Evolutionary conservation across 2,888 invertebrate species (phyloP).

Genomic region (Nomada hirtipes): DNA sequence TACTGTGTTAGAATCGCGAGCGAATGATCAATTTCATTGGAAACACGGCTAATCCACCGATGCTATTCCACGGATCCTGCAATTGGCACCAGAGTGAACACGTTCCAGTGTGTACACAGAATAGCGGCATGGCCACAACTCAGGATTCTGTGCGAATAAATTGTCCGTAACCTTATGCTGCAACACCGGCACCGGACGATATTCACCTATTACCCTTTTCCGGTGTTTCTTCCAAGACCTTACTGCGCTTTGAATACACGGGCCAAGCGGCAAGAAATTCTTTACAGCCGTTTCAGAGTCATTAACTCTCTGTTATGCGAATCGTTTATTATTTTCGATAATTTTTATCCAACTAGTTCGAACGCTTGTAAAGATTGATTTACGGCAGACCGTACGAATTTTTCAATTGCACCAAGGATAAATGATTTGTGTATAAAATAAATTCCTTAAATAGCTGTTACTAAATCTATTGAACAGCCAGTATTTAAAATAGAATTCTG

Average conservation of each 20-base stretch:
- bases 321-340: not conserved
- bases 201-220: slow-evolving; percentile 34
- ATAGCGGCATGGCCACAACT: slow-evolving; percentile 27
- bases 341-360: not conserved
- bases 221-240: slow-evolving; percentile 23
- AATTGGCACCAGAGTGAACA: slow-evolving; percentile 38
- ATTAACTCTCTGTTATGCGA: not conserved
- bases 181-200: slow-evolving; percentile 23
- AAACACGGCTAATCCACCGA: slow-evolving; percentile 57
- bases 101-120: slow-evolving; percentile 8
- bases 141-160: slow-evolving; percentile 44
- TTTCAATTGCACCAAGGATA: not conserved
- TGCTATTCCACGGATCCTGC: slow-evolving; percentile 39
- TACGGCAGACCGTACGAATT: not conserved
- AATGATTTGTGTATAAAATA: not conserved
- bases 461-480: too few species aligned
- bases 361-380: not conserved
- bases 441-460: not conserved
- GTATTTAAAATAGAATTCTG: not conserved
- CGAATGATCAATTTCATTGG: slow-evolving; percentile 42
- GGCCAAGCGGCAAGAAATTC: not conserved
- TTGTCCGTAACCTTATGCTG: slow-evolving; percentile 2
- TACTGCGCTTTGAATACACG: not conserved
- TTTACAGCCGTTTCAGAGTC: not conserved
- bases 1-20: not conserved